Base-by-base conservation (phyloP, 2,113 vertebrate species). In the Indicator maculatus region DNA sequence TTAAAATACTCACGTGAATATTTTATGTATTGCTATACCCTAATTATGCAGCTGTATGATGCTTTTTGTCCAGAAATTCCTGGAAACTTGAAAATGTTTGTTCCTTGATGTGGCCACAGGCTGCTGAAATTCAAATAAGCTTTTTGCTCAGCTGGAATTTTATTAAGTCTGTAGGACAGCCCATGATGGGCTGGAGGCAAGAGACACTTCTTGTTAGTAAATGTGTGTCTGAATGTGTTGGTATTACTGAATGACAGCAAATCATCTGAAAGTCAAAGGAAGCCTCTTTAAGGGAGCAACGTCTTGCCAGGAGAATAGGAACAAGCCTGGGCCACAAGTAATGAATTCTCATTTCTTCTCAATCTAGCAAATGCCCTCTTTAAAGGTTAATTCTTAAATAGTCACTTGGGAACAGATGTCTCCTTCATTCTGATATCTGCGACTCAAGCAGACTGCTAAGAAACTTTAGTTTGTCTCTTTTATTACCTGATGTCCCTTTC, bases 341-440 rank as follows among this genome's bases (percentile, higher is more conserved):
- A 93, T 85, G 89, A 79, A 76, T 91, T 93, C 84, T 91, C 82
- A 95, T 95, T 89, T 91, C 63, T 95, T 93, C 90, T 91, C 94
- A 70, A 41, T 89, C 78, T 83, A 89, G 17, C 36, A 82, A 95
- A 96, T 94, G 82, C 39, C 63, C 74, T 85, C 84, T 89, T 93
- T 93, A 96, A 95, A 95, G 91, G 93, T 94, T 96, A 96, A 85
- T 95, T 94, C 87, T 91, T 94, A 93, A 93, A 87, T 76, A 93
- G 84, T 87, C 82, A 31, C 90, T 83, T 76, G 71, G 89, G 93
- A 95, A 76, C 63, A 89, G 82, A 75, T 45, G 38, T 65, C 55
- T 82, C 66, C 87, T 93, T 95, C 67, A 79, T 50, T 89, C 63
- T 86, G 74, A 91, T 89, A 84, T 92, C 74, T 61, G 61, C 26